These are phyloP conservation scores for Anarhynchus alexandrinus DNA, from an alignment of 2,113 vertebrate species.

Conservation along the genomic window DNA sequence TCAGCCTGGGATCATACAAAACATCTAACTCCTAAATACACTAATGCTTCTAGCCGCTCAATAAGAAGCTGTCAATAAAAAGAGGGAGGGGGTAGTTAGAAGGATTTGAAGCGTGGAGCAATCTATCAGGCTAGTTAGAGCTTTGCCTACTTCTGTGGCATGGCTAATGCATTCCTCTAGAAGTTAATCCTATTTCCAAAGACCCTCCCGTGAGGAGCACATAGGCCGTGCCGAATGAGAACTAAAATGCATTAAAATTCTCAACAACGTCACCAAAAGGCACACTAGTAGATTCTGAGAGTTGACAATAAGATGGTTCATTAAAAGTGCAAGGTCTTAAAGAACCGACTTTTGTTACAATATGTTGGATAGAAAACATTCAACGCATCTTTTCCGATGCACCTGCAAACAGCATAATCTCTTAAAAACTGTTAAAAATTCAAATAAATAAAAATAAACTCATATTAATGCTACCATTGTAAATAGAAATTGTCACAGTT, in stretches of 20 bases:
- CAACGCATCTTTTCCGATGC: not conserved
- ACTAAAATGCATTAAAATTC: constrained; percentile 83
- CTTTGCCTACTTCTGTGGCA: constrained; percentile 69
- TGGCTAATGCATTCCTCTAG: constrained; percentile 85
- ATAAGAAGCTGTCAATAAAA: constrained; percentile 78
- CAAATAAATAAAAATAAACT: not conserved
- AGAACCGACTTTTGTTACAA: not conserved
- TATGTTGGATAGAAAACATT: not conserved
- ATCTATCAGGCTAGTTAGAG: constrained; percentile 77
- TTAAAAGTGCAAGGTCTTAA: constrained; percentile 68
- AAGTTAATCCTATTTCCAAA: constrained; percentile 90
- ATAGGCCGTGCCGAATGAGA: constrained; percentile 76
- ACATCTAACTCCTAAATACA: constrained; percentile 79
- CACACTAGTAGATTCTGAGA: constrained; percentile 75
- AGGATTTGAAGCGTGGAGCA: constrained; percentile 79
- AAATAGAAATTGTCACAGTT: not conserved
- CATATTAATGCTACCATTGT: not conserved
- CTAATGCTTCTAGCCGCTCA: constrained; percentile 78
- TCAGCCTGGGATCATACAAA: constrained; percentile 81
- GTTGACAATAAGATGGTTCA: constrained; percentile 66
- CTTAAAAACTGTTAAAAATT: not conserved
- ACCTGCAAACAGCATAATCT: constrained; percentile 9
- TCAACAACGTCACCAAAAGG: constrained; percentile 79
- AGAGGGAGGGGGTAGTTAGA: constrained; percentile 45
- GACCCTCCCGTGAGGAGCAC: constrained; percentile 77